Evolutionary conservation across 1,140 invertebrate genomes (phyloP).

Genomic region (Drosophila grimshawi): DNA sequence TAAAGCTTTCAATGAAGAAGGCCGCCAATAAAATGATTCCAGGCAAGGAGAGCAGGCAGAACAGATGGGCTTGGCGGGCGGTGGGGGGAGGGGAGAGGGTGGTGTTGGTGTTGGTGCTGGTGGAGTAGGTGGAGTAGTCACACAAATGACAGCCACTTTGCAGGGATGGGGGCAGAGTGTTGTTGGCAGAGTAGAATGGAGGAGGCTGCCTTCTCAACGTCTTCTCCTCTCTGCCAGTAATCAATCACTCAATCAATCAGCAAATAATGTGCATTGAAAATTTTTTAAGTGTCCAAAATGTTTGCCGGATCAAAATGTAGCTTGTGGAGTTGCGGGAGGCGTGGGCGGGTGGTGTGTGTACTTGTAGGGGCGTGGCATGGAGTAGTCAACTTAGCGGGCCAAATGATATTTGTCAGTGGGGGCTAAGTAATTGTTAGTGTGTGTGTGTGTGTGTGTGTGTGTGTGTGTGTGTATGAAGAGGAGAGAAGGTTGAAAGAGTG

Average conservation of each 20-base stretch:
- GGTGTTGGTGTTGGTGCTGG: not conserved
- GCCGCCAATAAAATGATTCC: constrained; percentile 66
- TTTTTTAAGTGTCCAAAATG: constrained; percentile 72
- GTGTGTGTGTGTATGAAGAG: too few species aligned
- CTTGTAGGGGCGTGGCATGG: not conserved
- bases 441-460: not conserved
- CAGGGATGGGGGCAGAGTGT: not conserved
- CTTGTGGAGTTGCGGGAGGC: not conserved
- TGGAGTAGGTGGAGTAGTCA: not conserved
- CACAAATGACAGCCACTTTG: constrained; percentile 61
- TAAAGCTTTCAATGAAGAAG: constrained; percentile 72
- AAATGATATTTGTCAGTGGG: constrained; percentile 34
- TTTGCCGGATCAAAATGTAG: constrained; percentile 61
- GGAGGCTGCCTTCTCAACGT: not conserved
- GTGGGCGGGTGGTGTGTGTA: not conserved
- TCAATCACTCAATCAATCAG: constrained; percentile 83
- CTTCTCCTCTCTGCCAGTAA: constrained; percentile 48
- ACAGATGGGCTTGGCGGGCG: too few species aligned
- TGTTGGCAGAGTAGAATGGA: not conserved
- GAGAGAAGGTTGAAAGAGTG: constrained; percentile 8
- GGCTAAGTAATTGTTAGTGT: constrained; percentile 40
- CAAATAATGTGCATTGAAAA: constrained; percentile 83
- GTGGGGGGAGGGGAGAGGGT: not conserved
- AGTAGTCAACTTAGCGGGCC: constrained; percentile 16
- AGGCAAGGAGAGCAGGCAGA: constrained; percentile 13